phyloP scores from a whole-genome alignment of 1,140 invertebrate species.

The Drosophila obscura region DNA sequence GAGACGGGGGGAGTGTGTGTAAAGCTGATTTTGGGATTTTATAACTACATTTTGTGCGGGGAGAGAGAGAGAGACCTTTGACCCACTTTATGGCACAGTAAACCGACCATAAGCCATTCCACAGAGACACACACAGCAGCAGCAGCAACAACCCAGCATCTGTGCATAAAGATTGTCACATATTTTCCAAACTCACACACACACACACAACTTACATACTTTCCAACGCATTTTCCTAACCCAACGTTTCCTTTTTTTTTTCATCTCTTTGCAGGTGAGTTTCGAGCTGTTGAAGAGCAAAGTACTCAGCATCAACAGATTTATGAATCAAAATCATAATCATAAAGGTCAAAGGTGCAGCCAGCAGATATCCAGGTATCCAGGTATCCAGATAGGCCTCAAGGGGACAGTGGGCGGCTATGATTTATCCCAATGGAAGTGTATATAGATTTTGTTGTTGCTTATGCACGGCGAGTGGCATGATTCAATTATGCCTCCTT shows the following conservation, averaged over 20 bases:
- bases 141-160: neutral
- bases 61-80: slow-evolving; percentile 26
- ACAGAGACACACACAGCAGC: neutral
- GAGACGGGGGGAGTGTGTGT: slow-evolving; percentile 10
- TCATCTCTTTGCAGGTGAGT: slow-evolving; percentile 68
- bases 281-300: slow-evolving; percentile 71
- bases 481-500: too few relatives aligned
- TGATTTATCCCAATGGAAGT: too few relatives aligned
- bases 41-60: slow-evolving; percentile 42
- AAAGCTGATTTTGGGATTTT: slow-evolving; percentile 54
- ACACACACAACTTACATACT: slow-evolving; percentile 3
- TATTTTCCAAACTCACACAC: slow-evolving; percentile 15
- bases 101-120: slow-evolving; percentile 30
- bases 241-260: slow-evolving; percentile 14
- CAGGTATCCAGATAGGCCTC: neutral
- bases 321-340: slow-evolving; percentile 19
- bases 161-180: slow-evolving; percentile 44
- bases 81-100: slow-evolving; percentile 41
- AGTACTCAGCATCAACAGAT: slow-evolving; percentile 45
- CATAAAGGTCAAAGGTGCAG: neutral
- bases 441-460: too few relatives aligned
- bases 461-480: too few relatives aligned
- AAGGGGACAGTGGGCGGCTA: too few relatives aligned
- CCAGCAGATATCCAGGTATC: slow-evolving; percentile 18
- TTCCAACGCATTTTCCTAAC: slow-evolving; percentile 44